phyloP scores from a whole-genome alignment of 2,888 invertebrate genomes.

The Drosophila formosana region DNA sequence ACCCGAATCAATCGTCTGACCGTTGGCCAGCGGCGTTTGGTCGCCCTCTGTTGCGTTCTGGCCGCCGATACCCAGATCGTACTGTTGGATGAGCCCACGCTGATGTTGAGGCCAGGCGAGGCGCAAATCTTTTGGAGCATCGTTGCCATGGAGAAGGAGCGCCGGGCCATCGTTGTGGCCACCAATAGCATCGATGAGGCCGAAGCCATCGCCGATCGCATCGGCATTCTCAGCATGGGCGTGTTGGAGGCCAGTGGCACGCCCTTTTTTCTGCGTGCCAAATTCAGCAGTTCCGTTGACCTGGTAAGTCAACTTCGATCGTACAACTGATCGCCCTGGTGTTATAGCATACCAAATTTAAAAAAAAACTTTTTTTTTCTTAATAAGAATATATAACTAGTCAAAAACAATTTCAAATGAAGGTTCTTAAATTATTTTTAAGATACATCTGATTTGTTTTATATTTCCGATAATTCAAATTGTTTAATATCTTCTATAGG shows the following conservation, averaged over 20 bases:
- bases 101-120: conserved; percentile 89
- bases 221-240: conserved; percentile 94
- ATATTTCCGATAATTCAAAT: too few relatives aligned
- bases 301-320: conserved; percentile 85
- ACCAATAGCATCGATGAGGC: conserved; percentile 96
- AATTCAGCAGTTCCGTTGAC: conserved; percentile 93
- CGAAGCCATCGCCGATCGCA: conserved; percentile 92
- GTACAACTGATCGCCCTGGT: too few relatives aligned
- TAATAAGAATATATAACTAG: too few relatives aligned
- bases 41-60: conserved; percentile 90
- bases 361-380: too few relatives aligned
- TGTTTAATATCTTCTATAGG: too few relatives aligned
- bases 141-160: conserved; percentile 89
- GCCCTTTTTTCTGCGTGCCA: conserved; percentile 91
- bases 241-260: conserved; percentile 92
- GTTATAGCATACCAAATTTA: too few relatives aligned
- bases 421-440: too few relatives aligned
- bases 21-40: conserved; percentile 90
- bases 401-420: too few relatives aligned
- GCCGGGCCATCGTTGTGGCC: conserved; percentile 91
- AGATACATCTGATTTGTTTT: too few relatives aligned
- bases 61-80: conserved; percentile 88
- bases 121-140: conserved; percentile 92
- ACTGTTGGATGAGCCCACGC: conserved; percentile 77
- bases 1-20: conserved; percentile 87